Evolutionary conservation across 2,113 vertebrate genomes (phyloP).

Genomic region (Neoarius graeffei): DNA sequence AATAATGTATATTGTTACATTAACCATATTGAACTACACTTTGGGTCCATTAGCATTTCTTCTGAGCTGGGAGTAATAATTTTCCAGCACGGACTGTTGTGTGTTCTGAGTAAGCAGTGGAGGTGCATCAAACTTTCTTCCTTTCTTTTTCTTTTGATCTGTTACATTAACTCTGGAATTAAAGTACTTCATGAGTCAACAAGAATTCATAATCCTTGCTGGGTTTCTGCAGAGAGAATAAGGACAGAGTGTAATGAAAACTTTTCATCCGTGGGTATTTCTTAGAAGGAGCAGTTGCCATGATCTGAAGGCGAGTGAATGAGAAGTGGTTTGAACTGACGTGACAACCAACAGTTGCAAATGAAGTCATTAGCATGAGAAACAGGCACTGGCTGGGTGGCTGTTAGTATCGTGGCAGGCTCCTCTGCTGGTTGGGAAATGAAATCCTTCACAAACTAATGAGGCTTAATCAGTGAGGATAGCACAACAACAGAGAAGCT

Average conservation of each 20-base stretch:
- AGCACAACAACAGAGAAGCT: conserved; percentile 31
- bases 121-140: neutral
- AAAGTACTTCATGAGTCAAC: conserved; percentile 25
- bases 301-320: conserved; percentile 37
- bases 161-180: conserved; percentile 1
- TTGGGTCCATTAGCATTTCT: conserved; percentile 8
- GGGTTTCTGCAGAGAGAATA: neutral
- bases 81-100: neutral
- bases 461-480: conserved; percentile 37
- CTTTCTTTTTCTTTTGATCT: neutral
- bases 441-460: conserved; percentile 39
- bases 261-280: conserved; percentile 38
- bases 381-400: conserved; percentile 40
- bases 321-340: conserved; percentile 47
- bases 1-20: conserved; percentile 5
- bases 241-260: neutral
- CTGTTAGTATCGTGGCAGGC: conserved; percentile 33
- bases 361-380: conserved; percentile 57
- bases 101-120: neutral
- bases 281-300: conserved; percentile 31
- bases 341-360: conserved; percentile 55
- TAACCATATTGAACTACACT: conserved; percentile 9
- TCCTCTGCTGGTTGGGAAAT: conserved; percentile 27
- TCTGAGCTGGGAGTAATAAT: neutral
- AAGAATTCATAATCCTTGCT: conserved; percentile 29